A percentile compares a stretch with the other conserved stretches of the same genome.
Evolutionary conservation across 2,888 invertebrate genomes (phyloP).

Genomic region (Drosophila paranaensis): DNA sequence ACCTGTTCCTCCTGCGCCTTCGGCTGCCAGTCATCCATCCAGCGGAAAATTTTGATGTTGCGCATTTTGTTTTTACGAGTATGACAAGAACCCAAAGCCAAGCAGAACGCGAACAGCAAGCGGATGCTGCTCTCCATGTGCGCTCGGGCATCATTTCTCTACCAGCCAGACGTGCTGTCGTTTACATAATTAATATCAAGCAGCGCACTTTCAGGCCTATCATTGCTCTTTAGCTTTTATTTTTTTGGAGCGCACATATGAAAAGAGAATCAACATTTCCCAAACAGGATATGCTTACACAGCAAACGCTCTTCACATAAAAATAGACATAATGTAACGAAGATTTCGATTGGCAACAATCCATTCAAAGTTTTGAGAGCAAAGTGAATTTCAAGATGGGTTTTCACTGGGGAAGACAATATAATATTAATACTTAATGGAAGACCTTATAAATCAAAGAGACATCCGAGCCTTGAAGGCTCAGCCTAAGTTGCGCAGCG

Average conservation of each 20-base stretch:
- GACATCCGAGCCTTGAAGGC: conserved; percentile 1
- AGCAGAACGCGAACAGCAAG: conserved; percentile 22
- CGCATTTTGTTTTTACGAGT: conserved; percentile 42
- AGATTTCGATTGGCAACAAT: not conserved
- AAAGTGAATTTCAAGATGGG: not conserved
- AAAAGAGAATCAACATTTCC: conserved; percentile 2
- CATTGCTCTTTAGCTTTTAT: not conserved
- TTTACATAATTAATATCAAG: conserved; percentile 44
- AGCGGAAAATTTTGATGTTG: conserved; percentile 41
- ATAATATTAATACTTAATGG: not conserved
- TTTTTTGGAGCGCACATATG: not conserved
- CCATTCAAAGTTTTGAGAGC: not conserved
- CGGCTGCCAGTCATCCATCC: conserved; percentile 24
- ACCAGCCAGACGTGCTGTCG: conserved; percentile 10
- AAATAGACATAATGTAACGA: not conserved
- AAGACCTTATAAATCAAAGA: not conserved
- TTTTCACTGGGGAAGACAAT: not conserved
- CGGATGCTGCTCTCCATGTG: conserved; percentile 51
- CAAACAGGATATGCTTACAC: not conserved
- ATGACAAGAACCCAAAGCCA: conserved; percentile 33
- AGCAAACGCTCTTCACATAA: not conserved
- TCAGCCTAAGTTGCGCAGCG: conserved; percentile 1
- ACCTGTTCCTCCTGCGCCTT: conserved; percentile 53
- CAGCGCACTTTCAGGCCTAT: conserved; percentile 14
- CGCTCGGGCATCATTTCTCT: conserved; percentile 15